Evolutionary conservation across 1,140 invertebrate genomes (phyloP).

Genomic region (Elymnias hypermnestra): DNA sequence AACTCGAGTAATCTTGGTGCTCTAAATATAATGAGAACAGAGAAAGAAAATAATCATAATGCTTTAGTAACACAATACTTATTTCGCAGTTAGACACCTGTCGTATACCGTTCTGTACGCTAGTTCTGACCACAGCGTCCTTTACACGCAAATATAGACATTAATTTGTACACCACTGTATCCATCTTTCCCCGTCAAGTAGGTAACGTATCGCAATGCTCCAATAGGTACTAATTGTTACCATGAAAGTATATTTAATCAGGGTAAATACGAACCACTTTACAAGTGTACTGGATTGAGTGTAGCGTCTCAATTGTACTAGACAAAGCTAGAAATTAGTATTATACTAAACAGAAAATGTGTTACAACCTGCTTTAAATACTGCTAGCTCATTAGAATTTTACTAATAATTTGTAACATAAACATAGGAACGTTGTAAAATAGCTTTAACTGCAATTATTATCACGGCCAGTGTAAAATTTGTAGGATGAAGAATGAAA

Average conservation of each 20-base stretch:
- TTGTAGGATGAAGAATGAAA: too few relatives aligned
- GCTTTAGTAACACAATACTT: conserved; percentile 9
- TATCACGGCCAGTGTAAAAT: too few relatives aligned
- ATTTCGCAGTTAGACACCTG: conserved; percentile 18
- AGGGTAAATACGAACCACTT: conserved; percentile 6
- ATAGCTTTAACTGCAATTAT: too few relatives aligned
- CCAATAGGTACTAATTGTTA: conserved; percentile 18
- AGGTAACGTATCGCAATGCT: conserved; percentile 3
- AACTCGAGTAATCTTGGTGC: background rate
- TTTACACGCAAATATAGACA: conserved; percentile 7
- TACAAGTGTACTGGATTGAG: too few relatives aligned
- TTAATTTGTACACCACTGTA: background rate
- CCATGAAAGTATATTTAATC: conserved; percentile 16
- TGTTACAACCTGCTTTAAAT: too few relatives aligned
- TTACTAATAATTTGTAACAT: too few relatives aligned
- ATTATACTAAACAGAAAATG: too few relatives aligned
- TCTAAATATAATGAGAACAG: background rate
- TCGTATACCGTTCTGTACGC: conserved; percentile 11
- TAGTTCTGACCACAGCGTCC: conserved; percentile 1
- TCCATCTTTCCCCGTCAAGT: background rate
- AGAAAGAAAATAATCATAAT: conserved; percentile 6
- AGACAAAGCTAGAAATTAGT: too few relatives aligned
- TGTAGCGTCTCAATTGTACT: too few relatives aligned
- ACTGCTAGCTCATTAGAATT: too few relatives aligned
- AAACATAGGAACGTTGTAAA: too few relatives aligned